A percentile compares a stretch with the other conserved stretches of the same genome.
Evolutionary conservation across 2,797 vertebrate species (phyloP).

Genomic region (Clarias fuscus): DNA sequence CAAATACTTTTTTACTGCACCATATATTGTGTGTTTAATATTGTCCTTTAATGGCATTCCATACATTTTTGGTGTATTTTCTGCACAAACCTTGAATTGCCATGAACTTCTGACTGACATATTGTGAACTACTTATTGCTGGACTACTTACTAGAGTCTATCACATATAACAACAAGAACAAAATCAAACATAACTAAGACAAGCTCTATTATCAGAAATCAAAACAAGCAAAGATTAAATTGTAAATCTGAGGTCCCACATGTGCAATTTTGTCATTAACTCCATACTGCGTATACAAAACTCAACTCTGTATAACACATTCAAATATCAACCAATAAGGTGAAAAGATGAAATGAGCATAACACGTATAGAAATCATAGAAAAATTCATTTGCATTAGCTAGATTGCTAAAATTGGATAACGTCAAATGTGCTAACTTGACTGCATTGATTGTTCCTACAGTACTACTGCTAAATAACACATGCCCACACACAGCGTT

Average conservation of each 20-base stretch:
- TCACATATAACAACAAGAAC: background rate
- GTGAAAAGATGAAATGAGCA: background rate
- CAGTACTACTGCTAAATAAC: conserved; percentile 5
- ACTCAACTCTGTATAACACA: background rate
- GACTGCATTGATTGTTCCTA: background rate
- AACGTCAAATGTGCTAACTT: background rate
- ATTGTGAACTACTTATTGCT: background rate
- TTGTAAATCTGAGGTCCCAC: background rate
- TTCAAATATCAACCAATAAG: background rate
- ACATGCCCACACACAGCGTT: background rate
- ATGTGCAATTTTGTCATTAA: background rate
- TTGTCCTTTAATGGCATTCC: background rate
- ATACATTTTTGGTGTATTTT: background rate
- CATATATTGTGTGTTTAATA: background rate
- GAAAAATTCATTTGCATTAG: background rate
- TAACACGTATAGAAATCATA: background rate
- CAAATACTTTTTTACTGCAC: too few species aligned
- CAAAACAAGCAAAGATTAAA: background rate
- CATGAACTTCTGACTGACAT: background rate
- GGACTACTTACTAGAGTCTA: background rate
- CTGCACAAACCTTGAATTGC: background rate
- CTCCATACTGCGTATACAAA: background rate
- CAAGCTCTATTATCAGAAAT: background rate
- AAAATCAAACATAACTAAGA: background rate
- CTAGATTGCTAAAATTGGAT: background rate